Conservation (phyloP, 2,113 vertebrate species). For the Zonotrichia leucophrys region DNA sequence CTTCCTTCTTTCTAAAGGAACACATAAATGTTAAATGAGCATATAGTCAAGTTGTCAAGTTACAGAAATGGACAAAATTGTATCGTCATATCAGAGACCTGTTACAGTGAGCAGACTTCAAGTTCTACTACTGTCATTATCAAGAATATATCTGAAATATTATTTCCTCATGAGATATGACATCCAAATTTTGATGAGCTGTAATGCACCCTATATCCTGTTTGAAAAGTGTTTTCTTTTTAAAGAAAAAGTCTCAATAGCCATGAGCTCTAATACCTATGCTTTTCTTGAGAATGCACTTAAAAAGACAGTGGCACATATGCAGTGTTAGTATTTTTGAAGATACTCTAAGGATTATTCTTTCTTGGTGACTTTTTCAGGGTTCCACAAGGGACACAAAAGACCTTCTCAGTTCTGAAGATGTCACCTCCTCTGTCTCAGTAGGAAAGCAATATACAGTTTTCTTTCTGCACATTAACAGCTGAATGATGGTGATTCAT, state of each 20-base stretch:
- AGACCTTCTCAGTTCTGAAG: neutral
- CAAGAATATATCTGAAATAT: neutral
- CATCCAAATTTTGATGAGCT: neutral
- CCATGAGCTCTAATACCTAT: neutral
- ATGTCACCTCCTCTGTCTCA: neutral
- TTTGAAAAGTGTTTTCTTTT: neutral
- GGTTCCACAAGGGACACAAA: constrained; percentile 11
- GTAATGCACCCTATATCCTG: constrained; percentile 1
- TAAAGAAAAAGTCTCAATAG: neutral
- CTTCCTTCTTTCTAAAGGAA: neutral
- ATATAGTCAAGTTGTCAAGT: neutral
- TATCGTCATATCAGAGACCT: neutral
- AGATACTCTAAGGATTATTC: neutral
- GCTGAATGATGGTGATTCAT: neutral
- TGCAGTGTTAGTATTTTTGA: neutral
- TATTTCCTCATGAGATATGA: neutral
- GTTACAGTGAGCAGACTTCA: neutral
- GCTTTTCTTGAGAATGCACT: neutral
- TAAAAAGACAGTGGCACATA: constrained; percentile 16
- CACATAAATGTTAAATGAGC: neutral
- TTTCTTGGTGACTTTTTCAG: neutral
- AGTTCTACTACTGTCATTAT: neutral
- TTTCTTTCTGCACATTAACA: neutral
- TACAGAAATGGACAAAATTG: neutral
- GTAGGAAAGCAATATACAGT: neutral